Base-by-base conservation (phyloP, 1,140 invertebrate genomes). In the Saxidomus purpurata region DNA sequence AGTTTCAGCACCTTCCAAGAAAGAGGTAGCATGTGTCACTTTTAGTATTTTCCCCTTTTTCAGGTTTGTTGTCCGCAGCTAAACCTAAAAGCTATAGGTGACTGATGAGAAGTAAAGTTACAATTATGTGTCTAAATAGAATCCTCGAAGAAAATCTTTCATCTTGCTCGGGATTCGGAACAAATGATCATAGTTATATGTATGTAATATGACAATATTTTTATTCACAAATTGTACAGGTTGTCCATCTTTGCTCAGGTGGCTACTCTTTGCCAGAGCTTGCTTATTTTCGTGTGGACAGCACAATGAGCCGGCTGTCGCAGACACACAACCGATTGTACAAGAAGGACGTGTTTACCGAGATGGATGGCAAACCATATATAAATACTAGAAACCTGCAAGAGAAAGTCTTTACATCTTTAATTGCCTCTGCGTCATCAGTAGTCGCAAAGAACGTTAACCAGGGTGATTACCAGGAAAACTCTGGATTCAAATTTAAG, bases 341-440 rank as follows among this genome's bases (percentile, higher is more conserved):
- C 34, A 67, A 15, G 36, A 47, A 83, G 22, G 59, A 34, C 19
- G 81, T 83, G 17, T 83, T 83, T 34, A n/a, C 2, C 15, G 55
- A 67, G 40, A 40, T 28, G 34, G 38, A 83, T 67, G 81, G n/a
- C 9, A n/a, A 83, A 13, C 19, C 55, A 28, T 69, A 69, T 8
- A 19, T 83, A 9, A 77, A 31, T 28, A 25, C 84, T 15, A 87
- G 36, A 17, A 34, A 31, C 38, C 52, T 77, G n/a, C 84, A 87
- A 11, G 31, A 55, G 52, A 61, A 59, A 40, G 74, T 87, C 11
- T 87, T 87, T 31, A 36, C 76, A 36, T 87, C 84, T 1, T 38
- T 87, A 9, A 38, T 87, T 40, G 69, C 76, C 31, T 38, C 17
- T 25, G 71, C 84, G 11, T n/a, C 25, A 17, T 15, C 76, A 25